Conservation (phyloP, 2,797 vertebrate species). For the Prionace glauca region DNA sequence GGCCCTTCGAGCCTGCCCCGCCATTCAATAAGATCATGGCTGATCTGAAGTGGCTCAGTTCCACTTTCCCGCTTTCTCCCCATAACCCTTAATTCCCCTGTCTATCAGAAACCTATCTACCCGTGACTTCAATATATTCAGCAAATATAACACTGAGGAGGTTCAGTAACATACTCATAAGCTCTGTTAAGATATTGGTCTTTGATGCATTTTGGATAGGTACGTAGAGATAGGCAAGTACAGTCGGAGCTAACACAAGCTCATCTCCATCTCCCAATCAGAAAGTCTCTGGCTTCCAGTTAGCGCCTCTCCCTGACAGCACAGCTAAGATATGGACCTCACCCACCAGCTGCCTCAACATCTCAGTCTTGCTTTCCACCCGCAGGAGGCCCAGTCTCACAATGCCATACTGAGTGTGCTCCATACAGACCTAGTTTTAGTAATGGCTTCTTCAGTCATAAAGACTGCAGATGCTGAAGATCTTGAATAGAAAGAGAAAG, state of each 20-base stretch:
- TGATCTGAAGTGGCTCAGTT: too few relatives aligned
- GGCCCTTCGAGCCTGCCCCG: too few relatives aligned
- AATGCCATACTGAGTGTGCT: neutral
- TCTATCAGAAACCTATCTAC: too few relatives aligned
- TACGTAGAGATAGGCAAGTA: neutral
- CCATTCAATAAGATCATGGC: too few relatives aligned
- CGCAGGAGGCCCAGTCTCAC: neutral
- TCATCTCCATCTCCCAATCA: neutral
- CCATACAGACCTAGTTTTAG: neutral
- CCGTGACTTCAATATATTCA: too few relatives aligned
- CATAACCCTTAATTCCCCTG: too few relatives aligned
- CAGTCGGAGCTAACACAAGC: neutral
- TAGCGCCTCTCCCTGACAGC: neutral
- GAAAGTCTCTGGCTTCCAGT: neutral
- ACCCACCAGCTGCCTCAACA: neutral
- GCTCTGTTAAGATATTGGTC: neutral
- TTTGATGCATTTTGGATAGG: neutral
- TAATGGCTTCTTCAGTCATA: neutral
- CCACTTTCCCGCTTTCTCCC: too few relatives aligned
- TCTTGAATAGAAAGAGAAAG: neutral
- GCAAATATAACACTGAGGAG: neutral
- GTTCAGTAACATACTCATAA: neutral
- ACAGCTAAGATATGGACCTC: neutral
- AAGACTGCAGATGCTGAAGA: neutral
- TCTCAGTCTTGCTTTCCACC: neutral